A percentile compares a stretch with the other conserved stretches of the same genome.
These are phyloP conservation scores for Tachysurus fulvidraco DNA, from an alignment of 2,113 vertebrate genomes.

Conservation along the genomic window DNA sequence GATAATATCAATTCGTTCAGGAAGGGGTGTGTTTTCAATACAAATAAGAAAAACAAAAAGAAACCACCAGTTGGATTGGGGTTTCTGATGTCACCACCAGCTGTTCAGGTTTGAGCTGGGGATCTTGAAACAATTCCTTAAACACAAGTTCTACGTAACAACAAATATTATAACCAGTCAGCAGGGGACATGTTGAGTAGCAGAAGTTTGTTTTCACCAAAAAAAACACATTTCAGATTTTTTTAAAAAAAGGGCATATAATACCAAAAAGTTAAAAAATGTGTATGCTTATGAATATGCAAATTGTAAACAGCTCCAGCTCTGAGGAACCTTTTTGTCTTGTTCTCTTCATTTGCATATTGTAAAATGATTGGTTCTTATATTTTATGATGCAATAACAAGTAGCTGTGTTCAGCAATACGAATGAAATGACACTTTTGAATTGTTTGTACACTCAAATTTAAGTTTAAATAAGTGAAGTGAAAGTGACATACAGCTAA, in stretches of 20 bases:
- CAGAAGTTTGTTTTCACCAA: background rate
- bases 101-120: background rate
- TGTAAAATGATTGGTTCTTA: background rate
- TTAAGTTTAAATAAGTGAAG: too few relatives aligned
- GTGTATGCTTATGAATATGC: background rate
- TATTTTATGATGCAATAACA: background rate
- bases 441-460: background rate
- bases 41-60: background rate
- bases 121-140: background rate
- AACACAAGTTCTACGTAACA: background rate
- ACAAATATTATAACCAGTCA: background rate
- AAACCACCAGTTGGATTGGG: background rate
- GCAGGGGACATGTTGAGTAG: background rate
- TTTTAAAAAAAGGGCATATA: background rate
- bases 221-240: too few relatives aligned
- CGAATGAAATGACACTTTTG: too few relatives aligned
- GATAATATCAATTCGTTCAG: too few relatives aligned
- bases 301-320: background rate
- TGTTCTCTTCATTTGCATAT: background rate
- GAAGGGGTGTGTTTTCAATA: background rate
- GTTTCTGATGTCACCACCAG: background rate
- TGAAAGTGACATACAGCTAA: too few relatives aligned
- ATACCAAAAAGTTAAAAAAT: background rate
- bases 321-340: background rate
- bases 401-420: background rate